Conservation (phyloP, 2,888 invertebrate genomes). For the Troides oblongomaculatus region DNA sequence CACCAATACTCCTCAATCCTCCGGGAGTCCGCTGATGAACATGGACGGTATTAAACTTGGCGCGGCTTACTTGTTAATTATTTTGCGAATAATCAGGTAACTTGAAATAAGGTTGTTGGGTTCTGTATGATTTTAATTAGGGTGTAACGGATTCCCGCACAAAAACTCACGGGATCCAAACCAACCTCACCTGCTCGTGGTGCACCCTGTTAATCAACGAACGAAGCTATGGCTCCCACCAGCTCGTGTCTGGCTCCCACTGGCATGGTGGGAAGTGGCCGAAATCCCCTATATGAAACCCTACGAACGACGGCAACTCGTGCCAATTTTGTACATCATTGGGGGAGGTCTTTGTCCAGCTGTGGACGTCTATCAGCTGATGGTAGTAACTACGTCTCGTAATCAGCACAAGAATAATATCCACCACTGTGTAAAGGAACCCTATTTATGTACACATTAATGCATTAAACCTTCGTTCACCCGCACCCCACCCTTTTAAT, state of each 20-base stretch:
- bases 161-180: too few species aligned
- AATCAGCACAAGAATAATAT: background rate
- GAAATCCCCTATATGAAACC: too few species aligned
- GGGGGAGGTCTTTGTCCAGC: background rate
- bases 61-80: conserved; percentile 1
- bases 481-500: conserved; percentile 27
- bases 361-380: background rate
- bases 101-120: background rate
- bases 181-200: too few species aligned
- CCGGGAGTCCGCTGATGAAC: conserved; percentile 19
- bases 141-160: too few species aligned
- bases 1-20: conserved; percentile 4
- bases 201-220: too few species aligned
- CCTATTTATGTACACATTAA: conserved; percentile 15
- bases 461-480: conserved; percentile 18
- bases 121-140: conserved; percentile 13
- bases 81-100: conserved; percentile 23
- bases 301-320: background rate
- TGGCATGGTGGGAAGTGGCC: too few species aligned
- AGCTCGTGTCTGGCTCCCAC: too few species aligned
- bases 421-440: conserved; percentile 13
- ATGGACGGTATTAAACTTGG: conserved; percentile 9
- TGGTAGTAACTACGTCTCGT: background rate
- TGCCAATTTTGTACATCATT: background rate
- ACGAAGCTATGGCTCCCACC: too few species aligned